Evolutionary conservation across 2,113 vertebrate genomes (phyloP), one percentile per base, ranked within the genome.

Genomic region (Rhynchomys soricoides): DNA sequence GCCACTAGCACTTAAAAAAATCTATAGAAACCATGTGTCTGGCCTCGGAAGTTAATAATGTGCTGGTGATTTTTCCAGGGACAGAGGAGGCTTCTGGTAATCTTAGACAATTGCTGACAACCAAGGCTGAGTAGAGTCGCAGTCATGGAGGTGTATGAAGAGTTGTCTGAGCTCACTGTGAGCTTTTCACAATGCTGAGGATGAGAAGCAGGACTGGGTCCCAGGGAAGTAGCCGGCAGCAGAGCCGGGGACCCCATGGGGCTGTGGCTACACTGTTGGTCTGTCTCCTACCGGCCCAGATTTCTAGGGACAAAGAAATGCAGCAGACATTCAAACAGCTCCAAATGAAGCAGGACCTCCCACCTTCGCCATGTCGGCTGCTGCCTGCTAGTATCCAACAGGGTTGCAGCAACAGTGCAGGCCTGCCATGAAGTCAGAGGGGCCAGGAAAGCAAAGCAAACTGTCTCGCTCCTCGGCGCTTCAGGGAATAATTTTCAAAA

Each of bases 281-380:
- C 97, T 94, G 94, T 78, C 94, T 98, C 97, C 97, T 48, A 64
- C 93, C 96, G 97, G 93, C 85, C 97, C 96, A 96, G 97, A 94
- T 82, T 95, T 94, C 85, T 87, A 83, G 73, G 94, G 97, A 43
- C 83, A 97, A 99, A 98, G 98, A 98, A 99, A 98, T 97, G 97
- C 97, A 96, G 96, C 96, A 99, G 98, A 98, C 98, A 98, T 98
- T 98, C 98, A 98, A 98, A 98, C 97, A 98, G 98, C 98, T 98
- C 98, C 98, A 98, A 99, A 98, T 97, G 97, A 99, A 98, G 98
- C 98, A 98, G 98, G 98, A 98, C 31, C 66, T 21, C 12, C 85
- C 48, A 11, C 22, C 66, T 34, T 21, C 7, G 5, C 98, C 97
- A 98, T 97, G 95, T 97, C 97, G 96, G 98, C 98, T 97, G 98